These are phyloP conservation scores for Chrysaora quinquecirrha DNA, from an alignment of 30 jellyfish, hydroid and myxozoan genomes.

Conservation along the genomic window DNA sequence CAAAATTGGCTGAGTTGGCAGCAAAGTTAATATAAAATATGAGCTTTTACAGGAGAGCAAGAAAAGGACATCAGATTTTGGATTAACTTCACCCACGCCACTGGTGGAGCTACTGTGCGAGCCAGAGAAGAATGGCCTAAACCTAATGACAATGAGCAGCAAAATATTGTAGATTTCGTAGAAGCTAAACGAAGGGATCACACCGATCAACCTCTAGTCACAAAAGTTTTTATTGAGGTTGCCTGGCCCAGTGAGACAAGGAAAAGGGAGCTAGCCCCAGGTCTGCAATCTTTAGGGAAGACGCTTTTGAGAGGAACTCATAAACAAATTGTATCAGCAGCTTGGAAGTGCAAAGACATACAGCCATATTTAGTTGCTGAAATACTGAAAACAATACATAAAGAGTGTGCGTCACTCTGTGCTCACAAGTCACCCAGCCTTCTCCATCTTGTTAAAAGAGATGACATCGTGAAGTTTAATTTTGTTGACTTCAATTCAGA, in stretches of 20 bases:
- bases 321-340: neutral
- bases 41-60: neutral
- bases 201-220: neutral
- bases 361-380: neutral
- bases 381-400: neutral
- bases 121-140: neutral
- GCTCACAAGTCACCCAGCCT: slow-evolving; percentile 2
- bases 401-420: slow-evolving; percentile 6
- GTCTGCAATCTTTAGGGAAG: neutral
- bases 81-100: neutral
- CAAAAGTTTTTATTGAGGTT: neutral
- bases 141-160: neutral
- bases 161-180: no score
- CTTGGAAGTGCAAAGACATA: neutral
- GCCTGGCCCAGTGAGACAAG: neutral
- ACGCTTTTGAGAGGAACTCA: neutral
- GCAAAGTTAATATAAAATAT: neutral
- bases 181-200: neutral
- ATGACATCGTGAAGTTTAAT: slow-evolving; percentile 11
- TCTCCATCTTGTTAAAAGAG: slow-evolving; percentile 17
- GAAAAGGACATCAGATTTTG: neutral
- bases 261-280: neutral
- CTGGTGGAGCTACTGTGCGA: neutral
- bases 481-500: slow-evolving; percentile 5
- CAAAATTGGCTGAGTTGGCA: neutral